A percentile compares a stretch with the other conserved stretches of the same genome.
Evolutionary conservation across 2,888 invertebrate species (phyloP).

Genomic region (Pyrgus malvae): DNA sequence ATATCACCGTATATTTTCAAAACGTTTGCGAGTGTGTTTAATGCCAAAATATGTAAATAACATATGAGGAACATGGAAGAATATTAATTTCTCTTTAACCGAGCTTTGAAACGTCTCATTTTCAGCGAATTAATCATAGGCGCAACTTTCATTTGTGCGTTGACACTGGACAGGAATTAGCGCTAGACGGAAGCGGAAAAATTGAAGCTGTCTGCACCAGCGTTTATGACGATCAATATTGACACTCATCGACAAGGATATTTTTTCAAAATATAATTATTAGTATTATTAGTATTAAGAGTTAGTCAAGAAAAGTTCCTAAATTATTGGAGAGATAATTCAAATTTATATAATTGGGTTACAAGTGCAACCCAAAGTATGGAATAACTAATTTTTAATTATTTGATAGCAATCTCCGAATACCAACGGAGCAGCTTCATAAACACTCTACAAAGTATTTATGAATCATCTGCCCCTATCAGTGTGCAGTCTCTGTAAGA

Average conservation of each 20-base stretch:
- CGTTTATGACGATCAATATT: constrained; percentile 44
- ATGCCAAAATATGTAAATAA: neutral
- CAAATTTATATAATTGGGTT: no score
- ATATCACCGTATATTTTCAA: neutral
- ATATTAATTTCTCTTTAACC: constrained; percentile 17
- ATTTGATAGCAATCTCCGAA: no score
- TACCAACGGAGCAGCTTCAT: no score
- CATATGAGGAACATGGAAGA: neutral
- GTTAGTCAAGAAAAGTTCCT: no score
- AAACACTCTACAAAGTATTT: no score
- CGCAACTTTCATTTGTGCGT: constrained; percentile 16
- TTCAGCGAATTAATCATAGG: constrained; percentile 11
- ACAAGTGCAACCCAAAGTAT: no score
- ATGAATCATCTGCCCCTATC: neutral
- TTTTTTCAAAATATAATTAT: no score
- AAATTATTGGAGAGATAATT: no score
- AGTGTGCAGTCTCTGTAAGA: neutral
- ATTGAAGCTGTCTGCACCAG: constrained; percentile 60
- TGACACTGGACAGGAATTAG: constrained; percentile 3
- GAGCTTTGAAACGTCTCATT: constrained; percentile 12
- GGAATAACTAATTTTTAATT: no score
- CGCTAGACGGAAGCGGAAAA: constrained; percentile 52
- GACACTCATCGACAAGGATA: no score
- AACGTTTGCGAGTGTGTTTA: neutral
- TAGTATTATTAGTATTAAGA: no score